Evolutionary conservation across 2,113 vertebrate genomes (phyloP).

Genomic region (Saimiri boliviensis): DNA sequence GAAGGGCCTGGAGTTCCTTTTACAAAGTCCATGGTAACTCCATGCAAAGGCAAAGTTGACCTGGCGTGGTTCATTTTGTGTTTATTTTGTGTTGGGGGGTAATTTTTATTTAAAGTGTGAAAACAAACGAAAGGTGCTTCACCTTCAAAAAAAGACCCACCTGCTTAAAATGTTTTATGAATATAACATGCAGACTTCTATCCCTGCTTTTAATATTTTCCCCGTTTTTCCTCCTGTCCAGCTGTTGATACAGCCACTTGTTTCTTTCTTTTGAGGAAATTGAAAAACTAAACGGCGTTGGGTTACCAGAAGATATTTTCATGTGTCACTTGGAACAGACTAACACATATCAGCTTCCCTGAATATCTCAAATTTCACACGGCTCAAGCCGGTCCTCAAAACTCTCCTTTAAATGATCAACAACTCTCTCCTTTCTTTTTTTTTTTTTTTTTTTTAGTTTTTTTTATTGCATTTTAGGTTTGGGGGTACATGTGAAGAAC

Average conservation of each 20-base stretch:
- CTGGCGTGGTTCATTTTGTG: not conserved
- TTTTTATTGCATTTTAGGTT: too few relatives aligned
- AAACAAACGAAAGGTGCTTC: not conserved
- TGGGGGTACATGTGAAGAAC: too few relatives aligned
- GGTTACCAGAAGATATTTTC: not conserved
- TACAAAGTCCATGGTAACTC: not conserved
- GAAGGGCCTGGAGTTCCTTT: not conserved
- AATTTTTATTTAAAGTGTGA: not conserved
- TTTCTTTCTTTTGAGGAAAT: not conserved
- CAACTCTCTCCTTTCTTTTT: not conserved
- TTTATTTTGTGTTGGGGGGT: not conserved
- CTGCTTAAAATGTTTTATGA: not conserved
- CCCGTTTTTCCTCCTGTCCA: not conserved
- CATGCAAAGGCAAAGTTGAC: not conserved
- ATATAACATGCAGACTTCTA: not conserved
- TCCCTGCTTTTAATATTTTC: not conserved
- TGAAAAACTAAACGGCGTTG: not conserved
- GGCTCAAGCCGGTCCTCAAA: too few relatives aligned
- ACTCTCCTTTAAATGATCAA: not conserved
- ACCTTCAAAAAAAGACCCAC: not conserved
- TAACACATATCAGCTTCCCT: not conserved
- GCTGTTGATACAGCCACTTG: not conserved
- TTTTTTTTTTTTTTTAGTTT: too few relatives aligned
- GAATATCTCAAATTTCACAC: not conserved
- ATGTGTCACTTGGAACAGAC: not conserved